Base-by-base conservation (phyloP, 1,140 invertebrate genomes). In the Octopus sinensis region DNA sequence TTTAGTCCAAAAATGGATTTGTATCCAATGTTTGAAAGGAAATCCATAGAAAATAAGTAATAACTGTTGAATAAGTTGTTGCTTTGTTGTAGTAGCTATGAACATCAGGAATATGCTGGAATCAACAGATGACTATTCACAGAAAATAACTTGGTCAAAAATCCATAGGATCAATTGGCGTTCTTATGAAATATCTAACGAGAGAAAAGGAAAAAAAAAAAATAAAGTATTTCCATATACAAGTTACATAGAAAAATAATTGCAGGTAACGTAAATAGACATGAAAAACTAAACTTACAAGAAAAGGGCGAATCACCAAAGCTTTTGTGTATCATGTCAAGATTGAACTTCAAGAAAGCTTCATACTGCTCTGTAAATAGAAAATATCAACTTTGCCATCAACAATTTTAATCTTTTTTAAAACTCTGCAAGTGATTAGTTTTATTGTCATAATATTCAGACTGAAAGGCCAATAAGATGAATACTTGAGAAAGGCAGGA, bases 301-400 rank as follows among this genome's bases (percentile, higher is more conserved):
- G 87, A 88, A 78, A 87, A 86, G 80, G 87, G 85, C 77, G 85
- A 78, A 85, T 88, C 86, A 76, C 85, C 85, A 89, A 96, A 96
- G 90, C 94, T 94, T 91, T 94, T 95, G 88, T 96, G 95, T 88
- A 98, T 95, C 92, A 98, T 97, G 92, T 99, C 97, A 88, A 96
- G 95, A 84, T 97, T 98, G 91, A 98, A 98, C 91, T 97, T 97
- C 43, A 98, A 96, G 92, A 98, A 98, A 86, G 96, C 95, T 91
- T 98, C 97, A 90, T 98, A 98, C 91, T 99, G 97, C 92, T 99
- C 97, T 89, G 87, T n/a, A 89, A 88, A 76, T 62, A 81, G 76
- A 82, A 82, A 80, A 76, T 81, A 82, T 81, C 30, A 43, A 43
- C 30, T 43, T 43, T 43, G 30, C 30, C 30, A 43, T 43, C 30